Evolutionary conservation across 1,140 invertebrate species (phyloP).

Genomic region (Eupeodes corollae): DNA sequence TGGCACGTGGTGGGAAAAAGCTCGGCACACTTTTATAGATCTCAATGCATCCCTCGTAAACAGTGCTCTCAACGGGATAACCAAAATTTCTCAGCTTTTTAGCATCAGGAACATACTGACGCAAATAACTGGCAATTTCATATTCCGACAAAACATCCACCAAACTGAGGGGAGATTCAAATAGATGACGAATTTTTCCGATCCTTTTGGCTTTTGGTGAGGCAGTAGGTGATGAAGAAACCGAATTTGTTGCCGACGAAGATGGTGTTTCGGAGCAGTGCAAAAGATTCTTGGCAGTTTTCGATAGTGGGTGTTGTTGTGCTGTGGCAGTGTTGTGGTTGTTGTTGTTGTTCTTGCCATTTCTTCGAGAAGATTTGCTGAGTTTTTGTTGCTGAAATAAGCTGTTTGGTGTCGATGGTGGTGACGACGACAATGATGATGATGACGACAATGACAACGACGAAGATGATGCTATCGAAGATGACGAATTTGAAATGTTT

Average conservation of each 20-base stretch:
- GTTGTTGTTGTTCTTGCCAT: too few species aligned
- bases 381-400: too few species aligned
- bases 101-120: constrained; percentile 49
- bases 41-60: constrained; percentile 47
- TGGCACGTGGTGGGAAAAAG: background rate
- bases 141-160: constrained; percentile 34
- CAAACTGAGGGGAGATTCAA: constrained; percentile 28
- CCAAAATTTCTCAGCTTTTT: constrained; percentile 57
- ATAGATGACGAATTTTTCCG: constrained; percentile 4
- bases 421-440: background rate
- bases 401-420: background rate
- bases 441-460: constrained; percentile 2
- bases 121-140: constrained; percentile 38
- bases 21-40: constrained; percentile 44
- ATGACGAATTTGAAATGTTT: constrained; percentile 9
- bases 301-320: too few species aligned
- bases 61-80: constrained; percentile 55
- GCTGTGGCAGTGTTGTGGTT: background rate
- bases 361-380: too few species aligned
- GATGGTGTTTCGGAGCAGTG: background rate
- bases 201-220: constrained; percentile 8
- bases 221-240: constrained; percentile 5
- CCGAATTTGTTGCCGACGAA: constrained; percentile 7
- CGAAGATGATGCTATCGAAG: constrained; percentile 12
- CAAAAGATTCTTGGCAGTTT: too few species aligned